Evolutionary conservation across 2,797 vertebrate species (phyloP).

Genomic region (Lithobates pipiens): DNA sequence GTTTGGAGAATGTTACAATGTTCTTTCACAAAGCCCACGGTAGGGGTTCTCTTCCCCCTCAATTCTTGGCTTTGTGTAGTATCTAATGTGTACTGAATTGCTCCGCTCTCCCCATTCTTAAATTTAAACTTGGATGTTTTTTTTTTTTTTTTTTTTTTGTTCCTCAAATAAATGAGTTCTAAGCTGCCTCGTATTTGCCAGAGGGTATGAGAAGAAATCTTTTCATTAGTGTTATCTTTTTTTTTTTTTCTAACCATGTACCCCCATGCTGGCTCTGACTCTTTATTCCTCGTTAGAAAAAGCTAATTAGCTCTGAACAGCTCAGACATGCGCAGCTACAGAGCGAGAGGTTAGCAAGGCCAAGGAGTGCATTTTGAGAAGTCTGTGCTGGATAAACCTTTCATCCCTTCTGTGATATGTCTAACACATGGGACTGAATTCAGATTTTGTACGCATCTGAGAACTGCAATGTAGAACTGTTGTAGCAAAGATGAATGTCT

Average conservation of each 20-base stretch:
- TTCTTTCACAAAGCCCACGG: neutral
- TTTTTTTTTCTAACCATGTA: constrained; percentile 43
- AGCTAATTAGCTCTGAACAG: constrained; percentile 47
- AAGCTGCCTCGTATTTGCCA: constrained; percentile 47
- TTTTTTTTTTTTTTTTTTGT: constrained; percentile 25
- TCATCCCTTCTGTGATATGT: constrained; percentile 40
- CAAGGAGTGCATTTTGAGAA: constrained; percentile 54
- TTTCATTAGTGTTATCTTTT: constrained; percentile 46
- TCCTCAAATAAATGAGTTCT: constrained; percentile 42
- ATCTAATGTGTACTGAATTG: constrained; percentile 14
- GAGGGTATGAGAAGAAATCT: constrained; percentile 47
- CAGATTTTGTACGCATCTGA: constrained; percentile 38
- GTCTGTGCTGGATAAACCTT: constrained; percentile 43
- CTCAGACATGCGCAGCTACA: constrained; percentile 49
- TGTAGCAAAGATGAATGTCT: constrained; percentile 4
- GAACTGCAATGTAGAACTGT: constrained; percentile 20
- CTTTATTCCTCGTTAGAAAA: constrained; percentile 42
- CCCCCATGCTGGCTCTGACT: constrained; percentile 52
- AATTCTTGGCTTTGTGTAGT: constrained; percentile 18
- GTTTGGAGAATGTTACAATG: constrained; percentile 9
- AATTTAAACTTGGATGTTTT: constrained; percentile 15
- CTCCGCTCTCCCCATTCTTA: constrained; percentile 23
- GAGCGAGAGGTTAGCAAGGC: constrained; percentile 51
- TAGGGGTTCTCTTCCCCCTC: neutral
- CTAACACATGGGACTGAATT: constrained; percentile 41